A percentile compares a stretch with the other conserved stretches of the same genome.
Conservation (phyloP, 2,888 invertebrate genomes). For the Phytoseiulus persimilis region DNA sequence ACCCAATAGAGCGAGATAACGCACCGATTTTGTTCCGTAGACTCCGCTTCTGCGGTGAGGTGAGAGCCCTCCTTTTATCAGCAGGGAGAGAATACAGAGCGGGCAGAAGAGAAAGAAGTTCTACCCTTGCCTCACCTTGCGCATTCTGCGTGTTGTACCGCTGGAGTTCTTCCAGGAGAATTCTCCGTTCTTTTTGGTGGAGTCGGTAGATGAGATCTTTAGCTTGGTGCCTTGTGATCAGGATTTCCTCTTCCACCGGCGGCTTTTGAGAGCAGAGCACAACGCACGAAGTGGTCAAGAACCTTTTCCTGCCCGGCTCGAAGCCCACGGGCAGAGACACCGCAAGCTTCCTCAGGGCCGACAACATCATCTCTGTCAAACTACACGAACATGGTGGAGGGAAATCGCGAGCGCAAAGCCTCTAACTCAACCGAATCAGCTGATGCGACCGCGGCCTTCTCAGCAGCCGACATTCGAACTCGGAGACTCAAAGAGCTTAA, state of each 20-base stretch:
- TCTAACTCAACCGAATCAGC: background rate
- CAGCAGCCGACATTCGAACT: background rate
- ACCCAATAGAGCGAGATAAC: background rate
- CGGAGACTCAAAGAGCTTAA: background rate
- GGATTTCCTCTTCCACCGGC: slow-evolving; percentile 11
- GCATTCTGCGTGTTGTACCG: slow-evolving; percentile 13
- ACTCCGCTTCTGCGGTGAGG: background rate
- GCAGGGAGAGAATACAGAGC: no score
- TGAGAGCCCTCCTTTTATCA: no score
- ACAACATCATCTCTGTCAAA: background rate
- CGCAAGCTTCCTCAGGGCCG: background rate
- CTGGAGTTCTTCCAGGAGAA: slow-evolving; percentile 42
- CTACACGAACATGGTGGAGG: background rate
- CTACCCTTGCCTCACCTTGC: background rate
- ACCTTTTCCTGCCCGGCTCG: background rate
- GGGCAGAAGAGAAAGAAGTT: background rate
- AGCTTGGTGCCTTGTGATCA: slow-evolving; percentile 34
- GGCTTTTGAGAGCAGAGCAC: slow-evolving; percentile 11
- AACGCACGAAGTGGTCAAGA: background rate
- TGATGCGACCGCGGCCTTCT: background rate
- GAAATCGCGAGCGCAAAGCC: background rate
- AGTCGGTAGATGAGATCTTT: slow-evolving; percentile 42
- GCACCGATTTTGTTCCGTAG: background rate
- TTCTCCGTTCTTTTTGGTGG: slow-evolving; percentile 41
- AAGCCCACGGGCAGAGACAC: background rate